Evolutionary conservation across 2,888 invertebrate species (phyloP), one percentile per base, ranked within the genome.

Genomic region (Megastigmus dorsalis): DNA sequence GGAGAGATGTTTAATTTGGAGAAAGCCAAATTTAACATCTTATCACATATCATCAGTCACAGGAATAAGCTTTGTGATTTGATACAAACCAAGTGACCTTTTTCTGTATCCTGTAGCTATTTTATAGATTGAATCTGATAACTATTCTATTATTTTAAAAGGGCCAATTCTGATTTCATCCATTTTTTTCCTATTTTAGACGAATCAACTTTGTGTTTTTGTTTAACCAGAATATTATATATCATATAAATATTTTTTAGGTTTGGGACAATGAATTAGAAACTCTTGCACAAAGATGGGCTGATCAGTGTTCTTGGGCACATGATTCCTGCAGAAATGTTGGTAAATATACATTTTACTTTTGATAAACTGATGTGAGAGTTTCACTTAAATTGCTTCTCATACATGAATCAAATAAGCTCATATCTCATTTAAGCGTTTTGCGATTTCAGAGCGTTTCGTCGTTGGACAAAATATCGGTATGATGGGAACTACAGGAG

Each of bases 401-500:
- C n/a, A 67, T 23, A 33, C 26, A 26, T 10, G 20, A 38, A 52
- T 26, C 23, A 55, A 33, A 33, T 33, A 18, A 33, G 13, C 1
- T 5, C 2, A 28, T 28, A 26, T 52, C 4, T n/a, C 10, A 15
- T 54, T 38, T 10, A 33, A 15, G 10, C 2, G 13, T 33, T 18
- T 48, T 6, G 15, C 63, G 18, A 43, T 78, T 77, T 74, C 78
- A 81, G 84, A 77, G 2, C 80, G 81, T 62, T 88, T 82, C 77
- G 78, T 79, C 3, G 88, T 89, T 10, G 89, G 89, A 0, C 89
- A 89, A 78, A 89, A 88, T 74, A 80, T 88, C 15, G 88, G 83
- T 2, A 65, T 67, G 10, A 82, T 79, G 4, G 18, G 10, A 5
- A 74, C 54, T 0, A 73, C 48, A 5, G 74, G 57, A n/a, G 6